Conservation (phyloP, 2,113 vertebrate genomes). For the Cebidichthys violaceus region DNA sequence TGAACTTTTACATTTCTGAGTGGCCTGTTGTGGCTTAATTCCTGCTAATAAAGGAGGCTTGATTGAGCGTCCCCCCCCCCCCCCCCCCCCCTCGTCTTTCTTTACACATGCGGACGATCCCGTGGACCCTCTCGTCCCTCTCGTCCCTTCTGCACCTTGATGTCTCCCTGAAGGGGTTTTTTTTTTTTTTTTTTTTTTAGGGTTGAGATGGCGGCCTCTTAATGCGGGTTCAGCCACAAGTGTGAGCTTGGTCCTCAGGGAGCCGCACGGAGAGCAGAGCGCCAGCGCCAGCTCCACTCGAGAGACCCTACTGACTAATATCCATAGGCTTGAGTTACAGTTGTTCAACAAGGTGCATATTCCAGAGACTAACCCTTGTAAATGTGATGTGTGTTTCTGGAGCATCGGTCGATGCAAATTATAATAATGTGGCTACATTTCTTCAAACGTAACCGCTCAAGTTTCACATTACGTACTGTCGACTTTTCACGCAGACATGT, state of each 20-base stretch:
- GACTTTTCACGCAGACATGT: constrained; percentile 4
- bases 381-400: not conserved
- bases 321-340: constrained; percentile 11
- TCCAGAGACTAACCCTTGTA: not conserved
- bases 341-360: not conserved
- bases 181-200: too few relatives aligned
- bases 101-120: constrained; percentile 21
- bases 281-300: not conserved
- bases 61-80: constrained; percentile 18
- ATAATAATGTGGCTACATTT: not conserved
- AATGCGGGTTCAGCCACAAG: constrained; percentile 27
- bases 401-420: not conserved
- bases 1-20: constrained; percentile 52
- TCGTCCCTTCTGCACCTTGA: constrained; percentile 30
- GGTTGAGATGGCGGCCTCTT: constrained; percentile 29
- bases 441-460: not conserved
- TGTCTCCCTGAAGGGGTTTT: constrained; percentile 35
- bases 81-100: constrained; percentile 10
- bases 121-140: constrained; percentile 28
- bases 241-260: constrained; percentile 31
- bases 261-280: constrained; percentile 9
- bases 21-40: constrained; percentile 38
- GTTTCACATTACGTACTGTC: not conserved
- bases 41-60: constrained; percentile 54
- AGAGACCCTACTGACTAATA: constrained; percentile 29